Evolutionary conservation across 2,888 invertebrate genomes (phyloP), one percentile per base, ranked within the genome.

Genomic region (Hirtodrosophila alboralis): DNA sequence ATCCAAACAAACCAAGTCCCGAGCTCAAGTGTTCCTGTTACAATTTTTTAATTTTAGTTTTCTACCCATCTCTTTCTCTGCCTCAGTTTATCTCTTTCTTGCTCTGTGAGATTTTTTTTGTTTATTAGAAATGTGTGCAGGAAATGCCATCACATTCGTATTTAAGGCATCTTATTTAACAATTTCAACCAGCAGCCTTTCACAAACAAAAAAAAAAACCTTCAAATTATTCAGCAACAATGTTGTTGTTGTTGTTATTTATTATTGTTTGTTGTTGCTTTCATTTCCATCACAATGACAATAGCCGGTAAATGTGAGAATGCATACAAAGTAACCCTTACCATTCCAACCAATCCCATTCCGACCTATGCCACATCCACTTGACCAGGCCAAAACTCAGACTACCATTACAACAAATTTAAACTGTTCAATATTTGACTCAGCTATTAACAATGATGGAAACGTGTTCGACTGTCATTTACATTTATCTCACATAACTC

Each of bases 121-220:
- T 78, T 83, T 78, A 83, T 74, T 64, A 8, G 57, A 78, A 76
- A 75, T 74, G 74, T 74, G 67, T 59, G 74, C 79, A 79, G 78
- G 83, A 78, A 78, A 83, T 75, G 61, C 58, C 73, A 26, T 69
- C 53, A 52, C 75, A 58, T 58, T 16, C 33, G 23, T 12, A 9
- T 38, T 51, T 18, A 45, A 41, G 56, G 51, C 66, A 64, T 60
- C 59, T 51, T 54, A 69, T 69, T 77, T 56, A 65, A 65, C 44
- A 69, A 51, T 58, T 52, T 43, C 26, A 34, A 33, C 40, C 40
- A 41, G 16, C 33, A 47, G 52, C 65, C 66, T 75, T 75, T 72
- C 58, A 66, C 77, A 66, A 70, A 59, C 56, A 47, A 51, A 48
- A 33, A 40, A n/a, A n/a, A n/a, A n/a, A n/a, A n/a, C n/a, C 27